A percentile compares a stretch with the other conserved stretches of the same genome.
These are phyloP conservation scores for Troides helena DNA, from an alignment of 2,888 invertebrate species.

Conservation along the genomic window DNA sequence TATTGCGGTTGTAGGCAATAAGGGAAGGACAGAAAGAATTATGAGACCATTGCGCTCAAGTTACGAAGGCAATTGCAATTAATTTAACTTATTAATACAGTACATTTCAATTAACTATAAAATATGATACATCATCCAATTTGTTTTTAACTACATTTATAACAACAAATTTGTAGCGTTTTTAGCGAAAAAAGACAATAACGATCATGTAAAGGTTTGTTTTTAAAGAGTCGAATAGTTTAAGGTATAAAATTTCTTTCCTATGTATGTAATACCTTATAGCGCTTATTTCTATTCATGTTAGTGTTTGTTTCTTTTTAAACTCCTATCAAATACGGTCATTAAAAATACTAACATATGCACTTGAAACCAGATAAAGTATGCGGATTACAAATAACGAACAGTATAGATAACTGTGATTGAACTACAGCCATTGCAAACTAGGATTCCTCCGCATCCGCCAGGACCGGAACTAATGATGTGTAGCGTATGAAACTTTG, in stretches of 20 bases:
- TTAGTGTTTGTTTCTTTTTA: too few species aligned
- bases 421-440: background rate
- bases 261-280: too few species aligned
- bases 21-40: constrained; percentile 10
- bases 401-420: background rate
- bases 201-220: too few species aligned
- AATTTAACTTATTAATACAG: background rate
- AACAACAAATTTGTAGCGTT: too few species aligned
- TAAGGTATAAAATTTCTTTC: too few species aligned
- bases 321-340: background rate
- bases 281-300: too few species aligned
- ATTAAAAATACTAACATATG: background rate
- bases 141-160: background rate
- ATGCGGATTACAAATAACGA: background rate
- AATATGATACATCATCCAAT: background rate
- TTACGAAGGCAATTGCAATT: constrained; percentile 6
- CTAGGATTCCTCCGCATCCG: background rate
- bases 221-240: too few species aligned
- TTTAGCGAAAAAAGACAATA: too few species aligned
- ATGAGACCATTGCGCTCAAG: background rate
- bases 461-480: constrained; percentile 6
- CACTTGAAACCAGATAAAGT: too few species aligned
- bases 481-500: constrained; percentile 11
- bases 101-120: background rate
- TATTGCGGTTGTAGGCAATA: constrained; percentile 19